Evolutionary conservation across 2,797 vertebrate species (phyloP).

Genomic region (Notolabrus celidotus): DNA sequence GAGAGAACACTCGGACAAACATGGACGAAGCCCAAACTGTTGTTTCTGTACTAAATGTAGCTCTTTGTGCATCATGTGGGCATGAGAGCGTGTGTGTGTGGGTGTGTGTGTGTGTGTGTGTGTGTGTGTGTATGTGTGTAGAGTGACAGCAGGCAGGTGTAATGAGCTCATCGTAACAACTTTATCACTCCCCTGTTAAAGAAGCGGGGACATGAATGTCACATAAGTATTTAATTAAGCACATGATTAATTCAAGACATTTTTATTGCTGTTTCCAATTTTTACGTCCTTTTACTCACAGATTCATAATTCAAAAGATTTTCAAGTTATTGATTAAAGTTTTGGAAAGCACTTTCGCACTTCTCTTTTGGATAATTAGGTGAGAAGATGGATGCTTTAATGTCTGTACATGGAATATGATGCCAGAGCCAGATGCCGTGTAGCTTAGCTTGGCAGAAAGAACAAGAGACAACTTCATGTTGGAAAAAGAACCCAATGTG

Average conservation of each 20-base stretch:
- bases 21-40: conserved; percentile 21
- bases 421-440: background rate
- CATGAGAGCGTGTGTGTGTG: conserved; percentile 4
- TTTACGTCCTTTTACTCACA: background rate
- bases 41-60: conserved; percentile 40
- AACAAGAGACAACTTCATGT: no score
- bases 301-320: background rate
- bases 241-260: background rate
- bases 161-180: conserved; percentile 45
- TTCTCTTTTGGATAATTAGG: background rate
- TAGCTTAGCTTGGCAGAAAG: background rate
- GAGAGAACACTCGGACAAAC: conserved; percentile 28
- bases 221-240: conserved; percentile 24
- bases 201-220: background rate
- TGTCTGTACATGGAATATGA: background rate
- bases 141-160: conserved; percentile 50
- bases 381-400: background rate
- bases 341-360: background rate
- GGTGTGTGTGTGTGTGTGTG: conserved; percentile 18
- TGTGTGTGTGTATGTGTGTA: conserved; percentile 15
- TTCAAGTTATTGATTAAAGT: background rate
- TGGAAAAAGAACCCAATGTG: no score
- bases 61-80: background rate
- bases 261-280: background rate
- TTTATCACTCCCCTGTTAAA: conserved; percentile 14